phyloP scores from a whole-genome alignment of 2,888 invertebrate genomes.

The Dusona sp. region DNA sequence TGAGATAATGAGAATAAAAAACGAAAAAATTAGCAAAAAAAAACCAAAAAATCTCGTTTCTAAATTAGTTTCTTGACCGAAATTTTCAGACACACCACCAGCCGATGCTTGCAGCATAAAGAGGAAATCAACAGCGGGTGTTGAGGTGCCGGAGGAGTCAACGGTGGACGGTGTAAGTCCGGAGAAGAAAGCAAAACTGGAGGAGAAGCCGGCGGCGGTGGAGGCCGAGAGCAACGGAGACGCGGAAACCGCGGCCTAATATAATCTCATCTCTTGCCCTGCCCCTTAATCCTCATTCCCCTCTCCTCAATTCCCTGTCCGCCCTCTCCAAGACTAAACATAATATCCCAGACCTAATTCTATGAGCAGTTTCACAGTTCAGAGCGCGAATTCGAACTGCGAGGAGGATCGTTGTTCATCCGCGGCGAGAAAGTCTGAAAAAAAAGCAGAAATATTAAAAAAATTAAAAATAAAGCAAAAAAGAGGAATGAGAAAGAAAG shows the following conservation, averaged over 20 bases:
- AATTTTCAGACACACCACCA: slow-evolving; percentile 76
- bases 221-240: slow-evolving; percentile 86
- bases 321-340: slow-evolving; percentile 38
- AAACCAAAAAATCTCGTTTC: neutral
- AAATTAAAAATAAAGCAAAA: neutral
- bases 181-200: slow-evolving; percentile 91
- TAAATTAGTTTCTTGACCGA: neutral
- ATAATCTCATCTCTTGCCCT: slow-evolving; percentile 69
- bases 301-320: slow-evolving; percentile 68
- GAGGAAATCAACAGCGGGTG: slow-evolving; percentile 88
- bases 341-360: slow-evolving; percentile 68
- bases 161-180: slow-evolving; percentile 88
- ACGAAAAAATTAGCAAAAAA: neutral
- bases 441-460: neutral
- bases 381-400: slow-evolving; percentile 67
- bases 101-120: slow-evolving; percentile 86
- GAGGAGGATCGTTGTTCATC: slow-evolving; percentile 39
- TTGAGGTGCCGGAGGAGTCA: slow-evolving; percentile 77
- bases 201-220: slow-evolving; percentile 87
- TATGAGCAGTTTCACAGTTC: slow-evolving; percentile 69
- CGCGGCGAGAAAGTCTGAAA: slow-evolving; percentile 36
- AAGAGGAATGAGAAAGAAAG: slow-evolving; percentile 17
- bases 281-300: slow-evolving; percentile 68
- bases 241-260: slow-evolving; percentile 84
- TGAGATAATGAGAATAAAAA: too few species aligned